Conservation (phyloP, 2,113 vertebrate species). For the Conger conger region DNA sequence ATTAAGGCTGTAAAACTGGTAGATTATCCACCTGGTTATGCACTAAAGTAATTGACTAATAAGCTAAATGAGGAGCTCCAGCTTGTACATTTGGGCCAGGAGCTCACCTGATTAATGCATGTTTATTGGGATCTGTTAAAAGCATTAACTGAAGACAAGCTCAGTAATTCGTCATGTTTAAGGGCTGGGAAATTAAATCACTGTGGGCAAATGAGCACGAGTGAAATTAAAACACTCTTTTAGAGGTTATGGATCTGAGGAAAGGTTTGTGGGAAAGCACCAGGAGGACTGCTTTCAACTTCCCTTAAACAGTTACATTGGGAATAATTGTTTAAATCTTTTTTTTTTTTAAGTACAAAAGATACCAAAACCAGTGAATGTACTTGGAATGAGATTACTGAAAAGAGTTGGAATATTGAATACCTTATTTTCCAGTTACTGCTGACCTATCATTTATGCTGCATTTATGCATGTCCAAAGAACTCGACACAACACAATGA, state of each 20-base stretch:
- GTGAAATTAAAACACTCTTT: slow-evolving; percentile 60
- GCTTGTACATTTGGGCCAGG: slow-evolving; percentile 76
- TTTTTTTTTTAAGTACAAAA: slow-evolving; percentile 57
- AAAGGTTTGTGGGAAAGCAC: slow-evolving; percentile 39
- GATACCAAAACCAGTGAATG: slow-evolving; percentile 33
- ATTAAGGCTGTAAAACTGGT: slow-evolving; percentile 97
- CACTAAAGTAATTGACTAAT: slow-evolving; percentile 89
- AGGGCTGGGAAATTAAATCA: slow-evolving; percentile 95
- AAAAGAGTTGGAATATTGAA: slow-evolving; percentile 42
- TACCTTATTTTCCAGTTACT: slow-evolving; percentile 23
- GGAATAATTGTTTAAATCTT: slow-evolving; percentile 53
- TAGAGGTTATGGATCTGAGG: slow-evolving; percentile 65
- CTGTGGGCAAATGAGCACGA: slow-evolving; percentile 77
- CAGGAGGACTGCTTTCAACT: slow-evolving; percentile 49
- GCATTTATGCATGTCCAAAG: not conserved
- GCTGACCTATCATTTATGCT: not conserved
- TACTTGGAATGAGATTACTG: slow-evolving; percentile 47
- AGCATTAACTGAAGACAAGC: slow-evolving; percentile 97
- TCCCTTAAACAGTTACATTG: slow-evolving; percentile 53
- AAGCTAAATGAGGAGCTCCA: slow-evolving; percentile 84
- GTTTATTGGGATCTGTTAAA: slow-evolving; percentile 99
- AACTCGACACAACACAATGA: not conserved
- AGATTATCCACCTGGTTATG: slow-evolving; percentile 99
- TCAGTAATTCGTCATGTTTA: slow-evolving; percentile 99
- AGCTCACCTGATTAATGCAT: slow-evolving; percentile 94